Evolutionary conservation across 1,140 invertebrate genomes (phyloP).

Genomic region (Muscidifurax raptorellus): DNA sequence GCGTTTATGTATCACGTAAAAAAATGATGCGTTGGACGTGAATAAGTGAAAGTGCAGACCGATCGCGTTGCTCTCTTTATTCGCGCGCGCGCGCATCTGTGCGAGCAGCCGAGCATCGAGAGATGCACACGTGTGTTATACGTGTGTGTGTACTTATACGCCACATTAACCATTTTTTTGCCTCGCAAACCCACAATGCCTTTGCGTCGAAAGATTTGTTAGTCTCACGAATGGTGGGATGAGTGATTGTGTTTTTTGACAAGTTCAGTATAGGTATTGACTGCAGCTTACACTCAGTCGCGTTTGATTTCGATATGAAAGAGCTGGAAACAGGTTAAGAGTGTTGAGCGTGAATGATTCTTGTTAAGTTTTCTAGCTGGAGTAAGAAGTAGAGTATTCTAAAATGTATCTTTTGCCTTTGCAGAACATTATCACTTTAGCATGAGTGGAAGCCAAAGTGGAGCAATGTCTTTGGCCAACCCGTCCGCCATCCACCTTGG

Average conservation of each 20-base stretch:
- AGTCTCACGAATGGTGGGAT: not conserved
- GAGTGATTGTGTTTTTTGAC: not conserved
- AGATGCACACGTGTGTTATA: not conserved
- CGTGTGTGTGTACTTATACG: not conserved
- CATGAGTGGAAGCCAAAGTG: slow-evolving; percentile 53
- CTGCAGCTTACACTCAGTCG: not conserved
- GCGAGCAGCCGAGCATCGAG: not conserved
- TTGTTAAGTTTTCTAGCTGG: not conserved
- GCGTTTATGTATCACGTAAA: not conserved
- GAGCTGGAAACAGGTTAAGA: slow-evolving; percentile 18
- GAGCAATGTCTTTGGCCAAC: slow-evolving; percentile 60
- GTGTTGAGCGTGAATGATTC: not conserved
- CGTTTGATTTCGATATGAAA: not conserved
- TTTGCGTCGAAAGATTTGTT: not conserved
- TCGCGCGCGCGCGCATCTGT: not conserved
- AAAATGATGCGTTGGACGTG: not conserved
- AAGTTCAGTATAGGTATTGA: no score
- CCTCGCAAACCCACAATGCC: no score
- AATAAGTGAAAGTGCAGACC: slow-evolving; percentile 28
- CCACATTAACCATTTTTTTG: not conserved
- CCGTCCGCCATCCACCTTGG: slow-evolving; percentile 68
- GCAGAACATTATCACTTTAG: slow-evolving; percentile 49
- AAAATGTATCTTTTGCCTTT: not conserved
- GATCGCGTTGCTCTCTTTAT: slow-evolving; percentile 8
- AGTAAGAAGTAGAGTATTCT: not conserved